phyloP scores from a whole-genome alignment of 37 sponge, comb jelly and placozoan species.

The Chondrosia reniformis region DNA sequence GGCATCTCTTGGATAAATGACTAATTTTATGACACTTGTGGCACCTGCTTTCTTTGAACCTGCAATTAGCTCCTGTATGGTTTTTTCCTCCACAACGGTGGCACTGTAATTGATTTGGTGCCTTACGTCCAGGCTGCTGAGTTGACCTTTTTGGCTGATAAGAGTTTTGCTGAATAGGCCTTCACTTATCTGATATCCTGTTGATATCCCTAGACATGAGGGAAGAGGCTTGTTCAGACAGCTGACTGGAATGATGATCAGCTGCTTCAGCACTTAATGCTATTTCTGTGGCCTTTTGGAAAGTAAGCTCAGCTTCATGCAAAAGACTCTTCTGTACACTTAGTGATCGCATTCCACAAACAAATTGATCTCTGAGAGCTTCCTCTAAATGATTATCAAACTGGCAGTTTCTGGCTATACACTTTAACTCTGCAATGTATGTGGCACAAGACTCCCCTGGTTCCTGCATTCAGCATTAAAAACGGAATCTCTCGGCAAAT shows the following conservation, averaged over 20 bases:
- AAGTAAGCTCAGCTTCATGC: conserved; percentile 12
- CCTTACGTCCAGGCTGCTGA: background rate
- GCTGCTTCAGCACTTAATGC: conserved; percentile 1
- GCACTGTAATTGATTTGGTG: too few relatives aligned
- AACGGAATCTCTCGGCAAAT: conserved; percentile 13
- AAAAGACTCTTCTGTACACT: background rate
- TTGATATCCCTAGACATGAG: background rate
- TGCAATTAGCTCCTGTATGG: background rate
- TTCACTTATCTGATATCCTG: background rate
- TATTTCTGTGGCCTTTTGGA: background rate
- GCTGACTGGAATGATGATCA: background rate
- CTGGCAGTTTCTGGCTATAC: background rate
- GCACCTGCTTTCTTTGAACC: too few relatives aligned
- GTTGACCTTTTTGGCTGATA: background rate
- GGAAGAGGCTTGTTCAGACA: too few relatives aligned
- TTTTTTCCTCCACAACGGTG: conserved; percentile 4
- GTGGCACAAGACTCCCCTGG: background rate
- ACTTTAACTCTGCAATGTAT: conserved; percentile 9
- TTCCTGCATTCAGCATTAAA: conserved; percentile 20
- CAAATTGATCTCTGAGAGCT: conserved; percentile 6
- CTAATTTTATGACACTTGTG: too few relatives aligned
- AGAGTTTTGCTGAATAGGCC: background rate
- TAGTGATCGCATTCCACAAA: background rate
- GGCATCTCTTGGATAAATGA: too few relatives aligned
- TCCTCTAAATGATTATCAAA: conserved; percentile 1